Base-by-base conservation (phyloP, 2,888 invertebrate species). In the Pomacea canaliculata region DNA sequence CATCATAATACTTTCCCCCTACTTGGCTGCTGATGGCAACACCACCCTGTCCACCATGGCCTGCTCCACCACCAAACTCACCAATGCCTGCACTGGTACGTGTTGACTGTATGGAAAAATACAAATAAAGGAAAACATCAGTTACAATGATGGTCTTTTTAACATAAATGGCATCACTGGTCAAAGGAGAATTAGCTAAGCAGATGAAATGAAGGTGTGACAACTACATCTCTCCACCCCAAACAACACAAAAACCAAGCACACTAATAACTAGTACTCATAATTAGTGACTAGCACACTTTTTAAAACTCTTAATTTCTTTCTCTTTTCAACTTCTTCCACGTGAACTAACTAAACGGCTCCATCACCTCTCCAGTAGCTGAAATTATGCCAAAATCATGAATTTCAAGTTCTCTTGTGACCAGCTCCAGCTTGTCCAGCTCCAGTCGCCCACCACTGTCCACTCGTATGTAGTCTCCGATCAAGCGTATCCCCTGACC, bases 31-130 rank as follows among this genome's bases (percentile, higher is more conserved):
- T 71, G 9, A 51, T 19, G 16, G 78, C 80, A 62, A 73, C 76
- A 12, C 84, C 85, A 65, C 86, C 86, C 78, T 83, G 84, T 48
- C 86, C 86, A 51, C 85, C 86, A 77, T 85, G 84, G 18, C 85
- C 84, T 12, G 85, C 86, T n/a, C 86, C 86, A 62, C 81, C 80
- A 2, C 83, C 83, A 62, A 78, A 74, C 48, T 78, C 71, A 37
- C 85, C 86, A 23, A 80, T 78, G 10, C 85, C 85, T 4, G 56
- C 73, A 10, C 81, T 80, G 60, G 80, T 82, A 67, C 74, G 73
- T 18, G 70, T 75, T 49, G 79, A 80, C 84, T 83, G 75, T 0
- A 76, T 18, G 60, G 23, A 71, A 51, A 59, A 7, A 56, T 18
- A 18, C 59, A 59, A 23, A 19, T 12, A 71, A 60, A 37, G 37